Evolutionary conservation across 2,797 vertebrate species (phyloP), one percentile per base, ranked within the genome.

Genomic region (Pangasius macronema): DNA sequence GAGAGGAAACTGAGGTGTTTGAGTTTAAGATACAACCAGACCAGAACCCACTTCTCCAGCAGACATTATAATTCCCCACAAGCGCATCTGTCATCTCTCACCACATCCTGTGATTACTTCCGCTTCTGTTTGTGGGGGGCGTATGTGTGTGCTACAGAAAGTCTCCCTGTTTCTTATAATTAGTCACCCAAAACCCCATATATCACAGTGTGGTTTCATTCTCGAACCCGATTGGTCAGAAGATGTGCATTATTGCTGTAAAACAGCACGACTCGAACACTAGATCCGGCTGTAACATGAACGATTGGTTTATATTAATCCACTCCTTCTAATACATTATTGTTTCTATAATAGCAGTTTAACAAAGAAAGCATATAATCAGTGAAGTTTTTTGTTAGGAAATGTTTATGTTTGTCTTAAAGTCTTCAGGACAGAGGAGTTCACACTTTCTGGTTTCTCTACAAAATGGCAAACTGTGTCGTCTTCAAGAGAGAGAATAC

Each of bases 81-180:
- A 6, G 24, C 33, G 27, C 55, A 27, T 27, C 33, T 22, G 33
- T 2, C 55, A 59, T 24, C 53, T 81, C 6, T 61, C 11, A 81
- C 79, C 79, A 81, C 55, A 81, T 61, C 79, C 79, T 61, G 33
- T 42, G 36, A 61, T 42, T 42, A 39, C 36, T 81, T 81, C 79
- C 9, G 79, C 20, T 53, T 53, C 3, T n/a, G 8, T 79, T 7
- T 51, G 46, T 13, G 27, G 5, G 24, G 3, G 3, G 39, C 5
- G 22, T 46, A 11, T 2, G 18, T 49, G 51, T 20, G 55, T 14
- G 33, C 27, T 57, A 80, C 53, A 59, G 55, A 57, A 59, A 80
- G 4, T 55, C 30, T 30, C n/a, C 16, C n/a, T 27, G 33, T 7
- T 80, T 59, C 77, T 59, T 7, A 5, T 59, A 36, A 24, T 13